Evolutionary conservation across 1,140 invertebrate species (phyloP), one percentile per base, ranked within the genome.

Genomic region (Arctopsyche grandis): DNA sequence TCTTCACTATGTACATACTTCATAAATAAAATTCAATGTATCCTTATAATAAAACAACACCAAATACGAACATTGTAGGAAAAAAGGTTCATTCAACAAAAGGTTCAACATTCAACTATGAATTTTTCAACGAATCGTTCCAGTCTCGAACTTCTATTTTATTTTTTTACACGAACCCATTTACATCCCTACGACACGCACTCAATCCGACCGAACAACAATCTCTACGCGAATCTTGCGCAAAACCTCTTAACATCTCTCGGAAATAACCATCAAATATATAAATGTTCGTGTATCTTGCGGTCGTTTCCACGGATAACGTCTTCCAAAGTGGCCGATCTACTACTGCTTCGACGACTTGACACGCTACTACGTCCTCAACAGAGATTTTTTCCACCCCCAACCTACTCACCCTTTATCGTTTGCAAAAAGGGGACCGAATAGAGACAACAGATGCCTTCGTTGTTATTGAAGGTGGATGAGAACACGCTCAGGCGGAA

Each of bases 261-360:
- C 4, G 3, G 29, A 38, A 12, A 52, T 52, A 52, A 52, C 48
- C 48, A 52, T 52, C 48, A 52, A 52, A 52, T 52, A 52, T 52
- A 52, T 52, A 52, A 14, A 52, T 52, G 29, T 38, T 38, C 29
- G 29, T 38, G 29, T 38, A 38, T 38, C 48, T 12, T 52, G 1
- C 3, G 63, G 63, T 22, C 24, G 63, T 66, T 66, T 22, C 9
- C 63, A 1, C 10, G 9, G 48, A 12, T 52, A 52, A 52, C 48
- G 48, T 52, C 10, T 16, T 52, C 48, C 9, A 66, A 66, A 66
- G 63, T 66, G 63, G 63, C 14, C 63, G 63, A 66, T 66, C 63
- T 66, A 66, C 19, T 24, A 22, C 63, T 22, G 21, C 63, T 66
- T 26, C 63, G 63, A 26, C 24, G 63, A 66, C 63, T 52, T 52